phyloP scores from a whole-genome alignment of 1,140 invertebrate genomes.

The Propsilocerus akamusi region DNA sequence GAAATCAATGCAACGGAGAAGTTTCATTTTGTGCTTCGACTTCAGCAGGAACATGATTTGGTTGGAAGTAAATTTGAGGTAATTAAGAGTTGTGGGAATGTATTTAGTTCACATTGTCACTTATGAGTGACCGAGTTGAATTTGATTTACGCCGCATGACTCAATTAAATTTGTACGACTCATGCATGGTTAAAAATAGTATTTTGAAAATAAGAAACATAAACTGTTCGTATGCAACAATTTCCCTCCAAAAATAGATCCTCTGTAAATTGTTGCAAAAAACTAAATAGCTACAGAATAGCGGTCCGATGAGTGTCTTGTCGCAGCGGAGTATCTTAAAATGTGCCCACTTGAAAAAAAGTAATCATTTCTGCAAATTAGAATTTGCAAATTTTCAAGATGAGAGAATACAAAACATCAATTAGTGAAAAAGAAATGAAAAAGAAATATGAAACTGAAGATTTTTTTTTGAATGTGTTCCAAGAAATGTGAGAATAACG shows the following conservation, averaged over 20 bases:
- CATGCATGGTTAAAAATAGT: slow-evolving; percentile 50
- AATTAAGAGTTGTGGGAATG: slow-evolving; percentile 11
- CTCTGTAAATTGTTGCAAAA: no score
- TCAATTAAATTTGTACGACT: background rate
- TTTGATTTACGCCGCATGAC: background rate
- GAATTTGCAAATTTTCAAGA: slow-evolving; percentile 13
- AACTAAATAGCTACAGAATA: no score
- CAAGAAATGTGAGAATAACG: no score
- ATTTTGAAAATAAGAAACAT: slow-evolving; percentile 60
- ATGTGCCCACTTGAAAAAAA: no score
- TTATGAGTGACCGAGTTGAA: background rate
- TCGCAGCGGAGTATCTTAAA: no score
- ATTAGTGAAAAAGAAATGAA: no score
- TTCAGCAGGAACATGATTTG: slow-evolving; percentile 36
- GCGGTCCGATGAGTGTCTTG: no score
- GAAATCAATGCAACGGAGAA: slow-evolving; percentile 40
- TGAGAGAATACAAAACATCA: background rate
- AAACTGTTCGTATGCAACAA: no score
- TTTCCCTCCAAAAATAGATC: no score
- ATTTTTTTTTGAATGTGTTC: background rate
- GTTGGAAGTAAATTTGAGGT: slow-evolving; percentile 32
- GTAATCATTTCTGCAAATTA: no score
- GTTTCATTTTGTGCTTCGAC: slow-evolving; percentile 31
- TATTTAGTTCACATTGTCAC: background rate
- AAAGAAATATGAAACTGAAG: no score